Conservation (phyloP, 2,888 invertebrate species). For the Caenorhabditis sp. region DNA sequence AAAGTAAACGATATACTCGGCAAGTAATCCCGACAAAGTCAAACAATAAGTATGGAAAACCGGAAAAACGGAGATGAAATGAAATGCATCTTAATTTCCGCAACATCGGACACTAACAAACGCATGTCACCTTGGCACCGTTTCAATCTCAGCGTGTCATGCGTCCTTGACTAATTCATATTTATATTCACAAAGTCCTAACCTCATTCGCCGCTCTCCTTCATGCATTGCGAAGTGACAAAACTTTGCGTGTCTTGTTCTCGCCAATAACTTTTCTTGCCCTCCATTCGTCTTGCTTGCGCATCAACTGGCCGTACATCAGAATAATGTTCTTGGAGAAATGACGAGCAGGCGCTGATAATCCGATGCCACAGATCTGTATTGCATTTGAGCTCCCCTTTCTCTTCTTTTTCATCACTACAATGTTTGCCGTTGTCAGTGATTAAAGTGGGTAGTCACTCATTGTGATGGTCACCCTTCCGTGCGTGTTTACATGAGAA, state of each 20-base stretch:
- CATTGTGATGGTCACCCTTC: slow-evolving; percentile 52
- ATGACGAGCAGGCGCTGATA: not conserved
- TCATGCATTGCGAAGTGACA: slow-evolving; percentile 47
- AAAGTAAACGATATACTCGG: slow-evolving; percentile 32
- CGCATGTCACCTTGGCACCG: too few species aligned
- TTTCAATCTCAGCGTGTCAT: slow-evolving; percentile 27
- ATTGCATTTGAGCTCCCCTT: slow-evolving; percentile 1
- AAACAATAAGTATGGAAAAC: slow-evolving; percentile 19
- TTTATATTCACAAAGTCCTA: slow-evolving; percentile 41
- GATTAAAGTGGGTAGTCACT: slow-evolving; percentile 51
- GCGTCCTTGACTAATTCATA: slow-evolving; percentile 43
- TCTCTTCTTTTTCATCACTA: not conserved
- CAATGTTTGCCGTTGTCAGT: slow-evolving; percentile 43
- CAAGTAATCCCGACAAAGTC: slow-evolving; percentile 25
- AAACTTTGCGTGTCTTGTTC: slow-evolving; percentile 27
- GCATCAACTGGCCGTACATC: not conserved
- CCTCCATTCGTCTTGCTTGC: not conserved
- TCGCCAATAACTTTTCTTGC: slow-evolving; percentile 14
- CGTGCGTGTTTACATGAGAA: slow-evolving; percentile 56
- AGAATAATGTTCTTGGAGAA: not conserved
- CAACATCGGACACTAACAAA: too few species aligned
- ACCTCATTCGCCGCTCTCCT: slow-evolving; percentile 41
- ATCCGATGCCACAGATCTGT: slow-evolving; percentile 21
- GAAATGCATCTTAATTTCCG: too few species aligned
- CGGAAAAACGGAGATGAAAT: slow-evolving; percentile 5